A percentile compares a stretch with the other conserved stretches of the same genome.
Conservation (phyloP, 64 coral and sea anemone species). For the Acropora tenuis region DNA sequence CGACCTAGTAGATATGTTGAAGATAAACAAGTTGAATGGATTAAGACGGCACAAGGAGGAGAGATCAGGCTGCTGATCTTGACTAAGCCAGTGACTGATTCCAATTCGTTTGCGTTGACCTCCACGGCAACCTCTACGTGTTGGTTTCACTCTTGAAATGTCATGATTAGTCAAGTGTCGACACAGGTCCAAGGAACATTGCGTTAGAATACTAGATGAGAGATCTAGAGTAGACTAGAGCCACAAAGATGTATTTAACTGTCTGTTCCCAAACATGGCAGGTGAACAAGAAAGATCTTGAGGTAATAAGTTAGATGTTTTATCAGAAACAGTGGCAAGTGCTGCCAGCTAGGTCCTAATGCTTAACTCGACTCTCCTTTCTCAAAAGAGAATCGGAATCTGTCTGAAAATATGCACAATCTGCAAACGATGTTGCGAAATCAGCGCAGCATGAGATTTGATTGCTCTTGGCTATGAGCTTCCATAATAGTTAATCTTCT, state of each 20-base stretch:
- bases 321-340: constrained; percentile 40
- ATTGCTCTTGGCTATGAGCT: too few species aligned
- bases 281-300: not conserved
- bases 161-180: constrained; percentile 40
- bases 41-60: constrained; percentile 7
- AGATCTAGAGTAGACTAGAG: constrained; percentile 57
- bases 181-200: constrained; percentile 28
- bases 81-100: not conserved
- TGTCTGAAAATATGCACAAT: too few species aligned
- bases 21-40: constrained; percentile 6
- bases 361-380: too few species aligned
- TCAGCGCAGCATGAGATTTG: too few species aligned
- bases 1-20: constrained; percentile 32
- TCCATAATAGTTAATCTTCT: too few species aligned
- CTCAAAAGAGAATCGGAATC: too few species aligned
- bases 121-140: constrained; percentile 40
- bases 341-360: not conserved
- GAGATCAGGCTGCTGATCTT: constrained; percentile 24
- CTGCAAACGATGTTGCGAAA: too few species aligned
- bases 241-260: constrained; percentile 12
- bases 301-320: constrained; percentile 16
- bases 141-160: constrained; percentile 52
- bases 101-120: constrained; percentile 46
- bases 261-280: constrained; percentile 11
- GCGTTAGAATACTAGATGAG: constrained; percentile 33